Conservation (phyloP, 2,888 invertebrate genomes). For the Ichneumoninae sp. region DNA sequence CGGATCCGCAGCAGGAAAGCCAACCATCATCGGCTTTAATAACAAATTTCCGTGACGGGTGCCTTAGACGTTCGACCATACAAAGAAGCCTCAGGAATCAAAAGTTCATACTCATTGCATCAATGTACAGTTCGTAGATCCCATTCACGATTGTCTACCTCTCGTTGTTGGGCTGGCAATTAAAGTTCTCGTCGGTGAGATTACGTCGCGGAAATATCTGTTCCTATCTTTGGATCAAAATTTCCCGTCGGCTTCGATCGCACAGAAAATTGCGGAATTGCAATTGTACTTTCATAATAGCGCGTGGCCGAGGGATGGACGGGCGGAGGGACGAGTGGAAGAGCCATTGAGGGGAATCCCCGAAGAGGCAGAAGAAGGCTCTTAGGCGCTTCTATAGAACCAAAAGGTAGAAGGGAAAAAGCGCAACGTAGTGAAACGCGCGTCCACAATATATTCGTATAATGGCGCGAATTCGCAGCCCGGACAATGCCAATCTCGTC, state of each 20-base stretch:
- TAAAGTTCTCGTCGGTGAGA: not conserved
- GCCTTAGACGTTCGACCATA: not conserved
- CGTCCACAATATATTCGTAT: conserved; percentile 44
- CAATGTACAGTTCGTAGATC: not conserved
- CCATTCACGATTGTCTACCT: not conserved
- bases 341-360: conserved; percentile 45
- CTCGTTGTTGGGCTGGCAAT: not conserved
- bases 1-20: not conserved
- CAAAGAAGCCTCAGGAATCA: not conserved
- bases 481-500: conserved; percentile 79
- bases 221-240: conserved; percentile 22
- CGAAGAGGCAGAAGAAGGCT: conserved; percentile 25
- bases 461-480: conserved; percentile 62
- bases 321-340: not conserved
- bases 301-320: not conserved
- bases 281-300: conserved; percentile 44
- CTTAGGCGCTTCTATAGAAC: conserved; percentile 18
- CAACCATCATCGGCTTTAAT: not conserved
- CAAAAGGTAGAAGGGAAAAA: conserved; percentile 27
- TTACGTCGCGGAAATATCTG: conserved; percentile 14
- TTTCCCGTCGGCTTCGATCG: conserved; percentile 1
- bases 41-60: not conserved
- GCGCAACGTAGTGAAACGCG: conserved; percentile 27
- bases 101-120: conserved; percentile 19
- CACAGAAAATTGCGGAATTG: conserved; percentile 27